These are phyloP conservation scores for Magallana angulata DNA, from an alignment of 1,140 invertebrate genomes.

Conservation along the genomic window DNA sequence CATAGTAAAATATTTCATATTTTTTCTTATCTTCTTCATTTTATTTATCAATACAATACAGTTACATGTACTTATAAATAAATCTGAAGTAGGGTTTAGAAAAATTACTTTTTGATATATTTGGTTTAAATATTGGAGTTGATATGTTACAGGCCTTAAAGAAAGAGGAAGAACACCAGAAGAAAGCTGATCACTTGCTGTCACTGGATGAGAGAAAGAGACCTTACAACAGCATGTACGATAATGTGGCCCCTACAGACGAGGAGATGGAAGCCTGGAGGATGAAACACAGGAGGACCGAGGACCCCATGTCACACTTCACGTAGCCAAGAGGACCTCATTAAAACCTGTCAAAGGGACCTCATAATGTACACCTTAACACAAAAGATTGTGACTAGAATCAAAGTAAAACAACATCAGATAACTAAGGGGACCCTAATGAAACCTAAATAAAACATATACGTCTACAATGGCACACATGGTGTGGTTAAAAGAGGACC, in stretches of 20 bases:
- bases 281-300: slow-evolving; percentile 89
- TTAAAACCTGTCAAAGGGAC: background rate
- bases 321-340: slow-evolving; percentile 31
- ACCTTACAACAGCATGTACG: slow-evolving; percentile 92
- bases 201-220: slow-evolving; percentile 92
- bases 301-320: slow-evolving; percentile 91
- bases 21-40: too few relatives aligned
- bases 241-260: slow-evolving; percentile 90
- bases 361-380: background rate
- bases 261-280: slow-evolving; percentile 96
- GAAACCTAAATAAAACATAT: too few relatives aligned
- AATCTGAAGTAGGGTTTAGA: too few relatives aligned
- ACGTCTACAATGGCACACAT: too few relatives aligned
- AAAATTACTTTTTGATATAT: too few relatives aligned
- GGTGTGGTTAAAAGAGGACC: too few relatives aligned
- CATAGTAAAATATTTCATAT: too few relatives aligned
- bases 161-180: slow-evolving; percentile 78
- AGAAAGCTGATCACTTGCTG: slow-evolving; percentile 85
- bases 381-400: background rate
- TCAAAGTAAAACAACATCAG: too few relatives aligned
- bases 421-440: too few relatives aligned
- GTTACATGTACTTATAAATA: too few relatives aligned
- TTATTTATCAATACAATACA: too few relatives aligned
- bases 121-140: background rate
- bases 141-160: slow-evolving; percentile 68